phyloP scores from a whole-genome alignment of 1,140 invertebrate species.

The Holcopasites calliopsidis region DNA sequence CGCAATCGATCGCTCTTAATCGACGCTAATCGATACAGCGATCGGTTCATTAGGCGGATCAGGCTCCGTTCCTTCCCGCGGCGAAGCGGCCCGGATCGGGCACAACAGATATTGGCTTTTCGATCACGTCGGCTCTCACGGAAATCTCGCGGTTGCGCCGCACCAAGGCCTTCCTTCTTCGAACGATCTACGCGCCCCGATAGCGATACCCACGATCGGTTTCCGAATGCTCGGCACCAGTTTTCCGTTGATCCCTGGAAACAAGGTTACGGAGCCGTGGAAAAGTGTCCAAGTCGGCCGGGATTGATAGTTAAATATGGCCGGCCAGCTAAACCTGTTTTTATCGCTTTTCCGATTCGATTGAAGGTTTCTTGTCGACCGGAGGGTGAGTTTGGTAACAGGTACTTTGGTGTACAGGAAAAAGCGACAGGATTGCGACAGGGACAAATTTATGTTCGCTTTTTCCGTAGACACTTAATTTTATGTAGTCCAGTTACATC shows the following conservation, averaged over 20 bases:
- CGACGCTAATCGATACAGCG: conserved; percentile 78
- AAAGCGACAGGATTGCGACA: too few relatives aligned
- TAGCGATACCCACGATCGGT: conserved; percentile 34
- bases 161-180: conserved; percentile 37
- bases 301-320: conserved; percentile 2
- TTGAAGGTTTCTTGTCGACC: not conserved
- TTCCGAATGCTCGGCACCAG: not conserved
- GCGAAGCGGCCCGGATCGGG: conserved; percentile 36
- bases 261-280: conserved; percentile 36
- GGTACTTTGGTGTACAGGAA: too few relatives aligned
- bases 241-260: conserved; percentile 31
- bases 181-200: conserved; percentile 52
- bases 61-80: conserved; percentile 64
- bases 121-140: conserved; percentile 76
- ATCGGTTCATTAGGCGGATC: conserved; percentile 75
- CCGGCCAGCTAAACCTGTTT: not conserved
- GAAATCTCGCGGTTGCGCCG: conserved; percentile 66
- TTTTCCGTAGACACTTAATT: too few relatives aligned
- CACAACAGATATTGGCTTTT: conserved; percentile 71
- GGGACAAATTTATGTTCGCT: too few relatives aligned
- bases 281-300: not conserved
- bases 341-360: not conserved
- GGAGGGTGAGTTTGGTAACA: not conserved
- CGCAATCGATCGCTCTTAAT: conserved; percentile 75
- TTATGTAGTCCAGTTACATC: too few relatives aligned